Evolutionary conservation across 2,888 invertebrate species (phyloP).

Genomic region (Chymomyza amoena): DNA sequence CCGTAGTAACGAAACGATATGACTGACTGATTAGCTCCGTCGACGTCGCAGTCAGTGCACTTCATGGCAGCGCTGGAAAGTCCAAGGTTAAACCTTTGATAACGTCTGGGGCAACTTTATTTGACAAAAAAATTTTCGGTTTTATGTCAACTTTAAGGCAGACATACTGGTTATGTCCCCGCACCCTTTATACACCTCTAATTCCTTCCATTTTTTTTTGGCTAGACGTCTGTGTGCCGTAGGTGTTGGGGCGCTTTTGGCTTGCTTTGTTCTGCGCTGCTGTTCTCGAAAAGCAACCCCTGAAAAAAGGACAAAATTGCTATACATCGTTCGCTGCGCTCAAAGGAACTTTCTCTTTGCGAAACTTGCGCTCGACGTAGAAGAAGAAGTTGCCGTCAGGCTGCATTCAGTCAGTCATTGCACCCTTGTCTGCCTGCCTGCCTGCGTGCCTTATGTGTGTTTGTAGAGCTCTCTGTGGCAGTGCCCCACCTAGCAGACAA

Average conservation of each 20-base stretch:
- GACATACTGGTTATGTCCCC: neutral
- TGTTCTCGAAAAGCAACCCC: neutral
- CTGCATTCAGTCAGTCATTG: conserved; percentile 60
- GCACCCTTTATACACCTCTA: neutral
- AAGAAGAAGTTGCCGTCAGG: neutral
- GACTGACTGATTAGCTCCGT: conserved; percentile 42
- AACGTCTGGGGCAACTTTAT: conserved; percentile 42
- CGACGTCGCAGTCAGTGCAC: conserved; percentile 14
- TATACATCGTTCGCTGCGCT: neutral
- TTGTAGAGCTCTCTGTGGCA: conserved; percentile 24
- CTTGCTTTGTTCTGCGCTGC: neutral
- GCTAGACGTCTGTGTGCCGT: conserved; percentile 17
- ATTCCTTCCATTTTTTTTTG: conserved; percentile 2
- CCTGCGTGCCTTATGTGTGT: conserved; percentile 43
- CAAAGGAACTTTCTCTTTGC: conserved; percentile 37
- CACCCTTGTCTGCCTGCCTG: conserved; percentile 60
- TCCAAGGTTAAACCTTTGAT: conserved; percentile 60
- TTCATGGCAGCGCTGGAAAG: conserved; percentile 33
- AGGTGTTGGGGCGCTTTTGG: neutral
- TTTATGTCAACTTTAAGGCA: conserved; percentile 17
- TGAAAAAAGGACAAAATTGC: neutral
- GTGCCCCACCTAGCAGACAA: conserved; percentile 46
- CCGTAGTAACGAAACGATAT: neutral
- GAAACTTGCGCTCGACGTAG: conserved; percentile 35
- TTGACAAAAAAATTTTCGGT: conserved; percentile 30